A percentile compares a stretch with the other conserved stretches of the same genome.
Evolutionary conservation across 2,888 invertebrate genomes (phyloP).

Genomic region (Mythimna pallens): DNA sequence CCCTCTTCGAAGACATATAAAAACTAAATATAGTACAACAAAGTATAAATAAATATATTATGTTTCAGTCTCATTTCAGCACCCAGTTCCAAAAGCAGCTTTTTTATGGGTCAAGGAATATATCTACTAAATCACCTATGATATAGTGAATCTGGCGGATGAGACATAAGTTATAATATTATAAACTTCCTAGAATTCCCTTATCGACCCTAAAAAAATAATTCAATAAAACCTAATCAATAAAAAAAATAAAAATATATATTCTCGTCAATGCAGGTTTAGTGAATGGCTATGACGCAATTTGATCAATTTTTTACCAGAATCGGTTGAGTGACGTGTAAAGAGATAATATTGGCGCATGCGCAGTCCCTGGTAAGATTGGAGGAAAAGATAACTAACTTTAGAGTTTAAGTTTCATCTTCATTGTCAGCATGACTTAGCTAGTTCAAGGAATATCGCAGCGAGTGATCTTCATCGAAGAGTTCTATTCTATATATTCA

Average conservation of each 20-base stretch:
- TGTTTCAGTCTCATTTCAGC: not conserved
- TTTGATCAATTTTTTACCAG: not conserved
- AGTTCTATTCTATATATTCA: not conserved
- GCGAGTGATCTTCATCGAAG: not conserved
- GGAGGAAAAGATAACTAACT: conserved; percentile 19
- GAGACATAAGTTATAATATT: too few species aligned
- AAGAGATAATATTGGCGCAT: not conserved
- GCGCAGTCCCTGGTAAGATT: not conserved
- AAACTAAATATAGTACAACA: too few species aligned
- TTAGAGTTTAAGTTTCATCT: conserved; percentile 1
- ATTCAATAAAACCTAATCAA: not conserved
- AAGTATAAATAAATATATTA: not conserved
- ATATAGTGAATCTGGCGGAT: not conserved
- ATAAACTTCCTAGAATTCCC: not conserved
- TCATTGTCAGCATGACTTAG: conserved; percentile 5
- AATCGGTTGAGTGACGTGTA: conserved; percentile 1
- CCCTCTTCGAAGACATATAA: too few species aligned
- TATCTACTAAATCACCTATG: not conserved
- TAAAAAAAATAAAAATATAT: not conserved
- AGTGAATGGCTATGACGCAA: conserved; percentile 18
- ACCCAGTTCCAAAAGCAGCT: not conserved
- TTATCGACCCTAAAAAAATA: not conserved
- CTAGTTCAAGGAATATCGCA: not conserved
- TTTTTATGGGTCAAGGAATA: not conserved
- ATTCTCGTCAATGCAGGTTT: not conserved